These are phyloP conservation scores for Dryobota labecula DNA, from an alignment of 2,888 invertebrate genomes.

Conservation along the genomic window DNA sequence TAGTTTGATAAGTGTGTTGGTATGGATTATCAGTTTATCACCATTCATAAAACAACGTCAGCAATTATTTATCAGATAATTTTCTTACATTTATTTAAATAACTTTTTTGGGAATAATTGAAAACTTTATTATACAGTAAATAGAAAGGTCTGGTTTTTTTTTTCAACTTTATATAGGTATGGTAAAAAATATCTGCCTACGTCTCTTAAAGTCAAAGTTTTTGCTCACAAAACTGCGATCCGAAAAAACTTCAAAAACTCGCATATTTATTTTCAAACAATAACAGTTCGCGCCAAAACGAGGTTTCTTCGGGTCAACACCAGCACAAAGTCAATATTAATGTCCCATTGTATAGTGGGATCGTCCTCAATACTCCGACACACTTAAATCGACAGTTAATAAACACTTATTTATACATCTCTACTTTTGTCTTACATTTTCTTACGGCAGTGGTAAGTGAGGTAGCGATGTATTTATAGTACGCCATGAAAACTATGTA, in stretches of 20 bases:
- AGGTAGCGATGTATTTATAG: slow-evolving; percentile 55
- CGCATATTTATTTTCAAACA: slow-evolving; percentile 41
- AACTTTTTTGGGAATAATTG: background rate
- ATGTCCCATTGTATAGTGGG: slow-evolving; percentile 63
- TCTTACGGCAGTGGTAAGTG: slow-evolving; percentile 1
- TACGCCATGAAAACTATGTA: slow-evolving; percentile 15
- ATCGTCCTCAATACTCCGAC: slow-evolving; percentile 49
- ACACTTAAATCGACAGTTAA: slow-evolving; percentile 22
- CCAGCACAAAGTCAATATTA: slow-evolving; percentile 61
- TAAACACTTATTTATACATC: slow-evolving; percentile 35
- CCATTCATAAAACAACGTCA: background rate
- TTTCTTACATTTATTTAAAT: background rate
- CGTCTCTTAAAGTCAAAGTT: too few relatives aligned
- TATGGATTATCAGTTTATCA: background rate
- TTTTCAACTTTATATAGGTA: background rate
- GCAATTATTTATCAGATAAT: background rate
- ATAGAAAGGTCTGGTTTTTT: background rate
- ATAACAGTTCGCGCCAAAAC: slow-evolving; percentile 44
- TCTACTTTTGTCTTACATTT: slow-evolving; percentile 23
- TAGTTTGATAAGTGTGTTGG: slow-evolving; percentile 8
- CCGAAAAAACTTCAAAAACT: slow-evolving; percentile 13
- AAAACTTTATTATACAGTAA: background rate
- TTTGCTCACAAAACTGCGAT: background rate
- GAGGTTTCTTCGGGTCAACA: slow-evolving; percentile 63
- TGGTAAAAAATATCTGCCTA: background rate